phyloP scores from a whole-genome alignment of 2,888 invertebrate genomes.

The Pediacus dermestoides region DNA sequence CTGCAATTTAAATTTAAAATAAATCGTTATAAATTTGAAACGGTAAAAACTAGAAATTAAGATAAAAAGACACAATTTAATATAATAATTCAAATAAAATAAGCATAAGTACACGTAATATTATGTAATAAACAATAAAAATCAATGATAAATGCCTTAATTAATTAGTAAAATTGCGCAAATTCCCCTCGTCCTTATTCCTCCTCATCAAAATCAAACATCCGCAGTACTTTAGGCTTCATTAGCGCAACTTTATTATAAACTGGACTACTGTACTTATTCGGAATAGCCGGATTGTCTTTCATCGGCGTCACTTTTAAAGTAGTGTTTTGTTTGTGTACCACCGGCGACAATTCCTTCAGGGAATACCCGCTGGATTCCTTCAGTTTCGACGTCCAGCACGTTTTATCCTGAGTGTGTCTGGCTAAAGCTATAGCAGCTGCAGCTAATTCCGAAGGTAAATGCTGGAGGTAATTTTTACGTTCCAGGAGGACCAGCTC shows the following conservation, averaged over 20 bases:
- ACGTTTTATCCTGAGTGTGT: conserved; percentile 31
- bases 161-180: too few relatives aligned
- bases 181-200: conserved; percentile 1
- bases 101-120: too few relatives aligned
- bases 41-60: too few relatives aligned
- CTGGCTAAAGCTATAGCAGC: conserved; percentile 42
- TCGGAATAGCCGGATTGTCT: conserved; percentile 55
- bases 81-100: too few relatives aligned
- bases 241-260: conserved; percentile 37
- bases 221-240: conserved; percentile 30
- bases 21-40: too few relatives aligned
- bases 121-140: too few relatives aligned
- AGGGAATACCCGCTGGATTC: conserved; percentile 51
- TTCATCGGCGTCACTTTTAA: conserved; percentile 51
- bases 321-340: conserved; percentile 51
- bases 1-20: too few relatives aligned
- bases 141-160: too few relatives aligned
- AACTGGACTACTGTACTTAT: conserved; percentile 52
- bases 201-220: conserved; percentile 22
- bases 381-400: conserved; percentile 48
- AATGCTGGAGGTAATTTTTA: conserved; percentile 36
- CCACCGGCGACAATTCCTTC: conserved; percentile 52
- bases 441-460: conserved; percentile 46
- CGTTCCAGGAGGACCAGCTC: conserved; percentile 45
- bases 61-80: too few relatives aligned